Conservation (phyloP, 2,797 vertebrate species). For the Chelon auratus region DNA sequence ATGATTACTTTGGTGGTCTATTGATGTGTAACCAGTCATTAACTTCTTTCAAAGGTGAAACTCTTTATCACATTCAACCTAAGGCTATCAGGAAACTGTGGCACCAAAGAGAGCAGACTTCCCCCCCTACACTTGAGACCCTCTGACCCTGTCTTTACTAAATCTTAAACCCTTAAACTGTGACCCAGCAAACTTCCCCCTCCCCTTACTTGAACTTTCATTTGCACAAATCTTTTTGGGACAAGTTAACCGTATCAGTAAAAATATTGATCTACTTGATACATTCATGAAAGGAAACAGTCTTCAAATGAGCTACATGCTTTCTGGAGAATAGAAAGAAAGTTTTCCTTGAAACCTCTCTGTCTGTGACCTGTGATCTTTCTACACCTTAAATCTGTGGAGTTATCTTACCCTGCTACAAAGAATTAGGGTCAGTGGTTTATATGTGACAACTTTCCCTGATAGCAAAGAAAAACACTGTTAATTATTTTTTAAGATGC, state of each 20-base stretch:
- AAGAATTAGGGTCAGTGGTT: constrained; percentile 5
- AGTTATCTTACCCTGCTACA: constrained; percentile 12
- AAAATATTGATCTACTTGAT: no score
- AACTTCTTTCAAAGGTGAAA: not conserved
- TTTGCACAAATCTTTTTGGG: not conserved
- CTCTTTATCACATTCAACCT: not conserved
- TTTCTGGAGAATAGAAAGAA: no score
- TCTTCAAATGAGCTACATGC: no score
- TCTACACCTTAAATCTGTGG: constrained; percentile 46
- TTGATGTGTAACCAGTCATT: not conserved
- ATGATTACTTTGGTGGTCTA: not conserved
- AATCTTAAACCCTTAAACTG: not conserved
- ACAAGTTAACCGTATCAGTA: not conserved
- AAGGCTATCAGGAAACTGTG: not conserved
- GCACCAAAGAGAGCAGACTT: not conserved
- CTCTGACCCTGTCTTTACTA: constrained; percentile 6
- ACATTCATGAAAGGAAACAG: no score
- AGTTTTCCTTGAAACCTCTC: not conserved
- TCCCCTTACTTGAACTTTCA: not conserved
- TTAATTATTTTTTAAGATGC: no score
- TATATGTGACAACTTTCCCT: no score
- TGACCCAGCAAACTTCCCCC: not conserved
- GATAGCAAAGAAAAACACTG: no score
- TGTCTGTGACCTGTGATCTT: constrained; percentile 59
- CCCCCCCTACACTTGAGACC: constrained; percentile 17